phyloP scores from a whole-genome alignment of 2,888 invertebrate species.

The Teleiodes luculella region DNA sequence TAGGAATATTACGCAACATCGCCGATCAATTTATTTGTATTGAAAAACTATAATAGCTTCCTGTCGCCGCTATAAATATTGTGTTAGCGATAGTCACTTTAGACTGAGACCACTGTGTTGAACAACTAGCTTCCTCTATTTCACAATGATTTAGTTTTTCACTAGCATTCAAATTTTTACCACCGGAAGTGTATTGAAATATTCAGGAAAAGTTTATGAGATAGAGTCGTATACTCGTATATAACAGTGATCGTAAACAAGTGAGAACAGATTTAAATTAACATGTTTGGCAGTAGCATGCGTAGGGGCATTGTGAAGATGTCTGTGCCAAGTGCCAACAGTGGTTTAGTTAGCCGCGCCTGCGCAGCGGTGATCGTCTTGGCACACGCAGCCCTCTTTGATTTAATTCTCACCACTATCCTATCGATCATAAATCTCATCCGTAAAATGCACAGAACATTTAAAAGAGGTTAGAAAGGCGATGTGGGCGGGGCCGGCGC shows the following conservation, averaged over 20 bases:
- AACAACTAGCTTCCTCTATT: constrained; percentile 10
- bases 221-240: constrained; percentile 14
- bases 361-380: constrained; percentile 43
- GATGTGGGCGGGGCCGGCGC: no score
- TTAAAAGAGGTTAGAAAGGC: no score
- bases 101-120: background rate
- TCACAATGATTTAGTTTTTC: background rate
- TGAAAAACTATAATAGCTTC: constrained; percentile 8
- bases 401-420: constrained; percentile 70
- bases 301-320: constrained; percentile 45
- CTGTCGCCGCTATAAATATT: background rate
- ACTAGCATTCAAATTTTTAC: background rate
- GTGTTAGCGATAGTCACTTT: background rate
- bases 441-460: no score
- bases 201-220: constrained; percentile 18
- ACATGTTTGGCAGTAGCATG: constrained; percentile 45
- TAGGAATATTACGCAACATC: background rate
- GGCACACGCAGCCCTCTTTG: constrained; percentile 62
- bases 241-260: constrained; percentile 27
- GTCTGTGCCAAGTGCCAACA: constrained; percentile 55
- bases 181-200: constrained; percentile 16
- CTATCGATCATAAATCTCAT: constrained; percentile 48
- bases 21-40: constrained; percentile 7
- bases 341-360: constrained; percentile 15
- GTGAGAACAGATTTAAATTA: constrained; percentile 46